Evolutionary conservation across 2,888 invertebrate genomes (phyloP), one percentile per base, ranked within the genome.

Genomic region (Entomobrya multifasciata): DNA sequence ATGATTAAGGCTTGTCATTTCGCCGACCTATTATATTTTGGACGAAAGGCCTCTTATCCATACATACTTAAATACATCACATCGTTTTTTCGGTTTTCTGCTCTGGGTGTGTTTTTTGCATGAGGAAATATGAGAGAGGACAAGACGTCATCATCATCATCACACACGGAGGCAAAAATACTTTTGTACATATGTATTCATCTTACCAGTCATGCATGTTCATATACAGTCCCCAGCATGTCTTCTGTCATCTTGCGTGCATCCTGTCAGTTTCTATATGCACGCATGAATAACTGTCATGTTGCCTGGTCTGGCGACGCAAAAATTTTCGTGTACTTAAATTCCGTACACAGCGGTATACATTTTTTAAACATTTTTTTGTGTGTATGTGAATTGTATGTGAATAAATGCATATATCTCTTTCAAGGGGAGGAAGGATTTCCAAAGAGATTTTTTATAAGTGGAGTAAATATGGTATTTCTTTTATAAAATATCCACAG

Each of bases 171-270:
- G 74, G 41, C 20, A 55, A 36, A 62, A 65, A 79, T 15, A n/a
- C n/a, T n/a, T n/a, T n/a, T n/a, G n/a, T n/a, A n/a, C n/a, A n/a
- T n/a, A n/a, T 25, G 30, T 30, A 65, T 65, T 79, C 60, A 27
- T 52, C 67, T 67, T 70, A 70, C 25, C 70, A 80, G 80, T 70
- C 80, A 80, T 80, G 80, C 70, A 80, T 80, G 55, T 36, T 6
- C 8, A 36, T 55, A 36, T 70, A 49, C 49, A 70, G 44, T 60
- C 20, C 49, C 60, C 84, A 77, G 77, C 86, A 86, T 86, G 86
- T 55, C 74, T 80, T 86, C 79, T 80, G 86, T 86, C 86, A 86
- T 86, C 86, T 86, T 86, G 74, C 74, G 86, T 86, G 86, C 86
- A 81, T 86, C 86, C 62, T 81, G 86, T 86, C 86, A 86, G 25